A percentile compares a stretch with the other conserved stretches of the same genome.
Conservation (phyloP, 2,888 invertebrate genomes). For the Vanessa cardui region DNA sequence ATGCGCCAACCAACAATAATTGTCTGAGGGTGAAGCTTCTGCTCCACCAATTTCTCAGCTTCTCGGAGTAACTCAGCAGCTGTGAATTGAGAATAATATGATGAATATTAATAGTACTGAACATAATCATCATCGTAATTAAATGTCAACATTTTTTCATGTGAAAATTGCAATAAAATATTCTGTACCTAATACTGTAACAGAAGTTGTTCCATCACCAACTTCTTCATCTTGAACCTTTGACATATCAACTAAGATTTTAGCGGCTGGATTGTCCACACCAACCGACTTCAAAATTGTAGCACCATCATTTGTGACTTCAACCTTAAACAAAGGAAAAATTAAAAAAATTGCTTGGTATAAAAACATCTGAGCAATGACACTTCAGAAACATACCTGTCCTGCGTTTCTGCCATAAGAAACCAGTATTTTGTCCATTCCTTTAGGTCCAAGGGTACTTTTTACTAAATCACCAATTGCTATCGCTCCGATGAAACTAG, state of each 20-base stretch:
- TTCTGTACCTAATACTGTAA: conserved; percentile 91
- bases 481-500: conserved; percentile 99
- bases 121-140: background rate
- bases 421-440: conserved; percentile 97
- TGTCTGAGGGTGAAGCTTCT: conserved; percentile 98
- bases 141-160: too few relatives aligned
- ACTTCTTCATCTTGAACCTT: conserved; percentile 99
- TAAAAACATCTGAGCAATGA: background rate
- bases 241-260: conserved; percentile 99
- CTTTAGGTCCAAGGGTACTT: conserved; percentile 99
- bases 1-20: conserved; percentile 98
- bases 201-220: conserved; percentile 99
- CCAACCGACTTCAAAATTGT: conserved; percentile 98
- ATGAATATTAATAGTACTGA: background rate
- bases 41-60: conserved; percentile 96
- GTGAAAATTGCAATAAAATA: background rate
- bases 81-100: conserved; percentile 57
- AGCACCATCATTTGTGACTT: conserved; percentile 99
- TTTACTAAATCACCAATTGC: conserved; percentile 99
- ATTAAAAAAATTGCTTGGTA: background rate
- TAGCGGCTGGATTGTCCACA: conserved; percentile 99
- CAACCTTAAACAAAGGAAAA: conserved; percentile 81
- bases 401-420: conserved; percentile 91
- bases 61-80: conserved; percentile 97
- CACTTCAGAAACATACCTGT: conserved; percentile 60